Conservation (phyloP, 2,888 invertebrate species). For the Hedychridium roseum region DNA sequence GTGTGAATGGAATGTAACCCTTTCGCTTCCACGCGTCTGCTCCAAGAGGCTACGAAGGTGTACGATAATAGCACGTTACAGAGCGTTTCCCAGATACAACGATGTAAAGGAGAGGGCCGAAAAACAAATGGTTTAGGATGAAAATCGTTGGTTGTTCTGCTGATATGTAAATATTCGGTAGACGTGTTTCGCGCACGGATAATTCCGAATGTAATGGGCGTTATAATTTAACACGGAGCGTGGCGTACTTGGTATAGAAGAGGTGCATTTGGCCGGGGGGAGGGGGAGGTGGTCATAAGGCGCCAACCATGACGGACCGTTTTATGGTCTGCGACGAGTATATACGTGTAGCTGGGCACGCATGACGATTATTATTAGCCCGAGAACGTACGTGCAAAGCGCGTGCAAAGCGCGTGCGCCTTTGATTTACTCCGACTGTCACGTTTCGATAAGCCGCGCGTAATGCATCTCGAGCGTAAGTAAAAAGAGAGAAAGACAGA, state of each 20-base stretch:
- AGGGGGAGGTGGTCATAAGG: no score
- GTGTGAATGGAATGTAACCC: slow-evolving; percentile 22
- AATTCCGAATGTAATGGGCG: no score
- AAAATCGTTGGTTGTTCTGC: no score
- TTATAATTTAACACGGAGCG: no score
- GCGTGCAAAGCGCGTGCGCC: slow-evolving; percentile 12
- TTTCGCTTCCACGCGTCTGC: slow-evolving; percentile 9
- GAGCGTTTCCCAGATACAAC: no score
- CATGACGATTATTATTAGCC: slow-evolving; percentile 27
- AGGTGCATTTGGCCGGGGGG: no score
- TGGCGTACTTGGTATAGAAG: no score
- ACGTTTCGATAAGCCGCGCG: slow-evolving; percentile 43
- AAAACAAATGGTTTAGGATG: no score
- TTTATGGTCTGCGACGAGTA: background rate
- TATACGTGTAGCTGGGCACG: background rate
- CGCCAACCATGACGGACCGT: background rate
- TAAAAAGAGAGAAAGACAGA: background rate
- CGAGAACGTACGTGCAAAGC: slow-evolving; percentile 18
- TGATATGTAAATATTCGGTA: background rate
- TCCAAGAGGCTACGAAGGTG: no score
- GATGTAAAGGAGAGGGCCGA: no score
- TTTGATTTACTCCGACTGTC: slow-evolving; percentile 50
- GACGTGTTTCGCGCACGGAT: background rate
- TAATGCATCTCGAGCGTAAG: slow-evolving; percentile 41
- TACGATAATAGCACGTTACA: no score